Base-by-base conservation (phyloP, 2,113 vertebrate genomes). In the Malaclemys terrapin region DNA sequence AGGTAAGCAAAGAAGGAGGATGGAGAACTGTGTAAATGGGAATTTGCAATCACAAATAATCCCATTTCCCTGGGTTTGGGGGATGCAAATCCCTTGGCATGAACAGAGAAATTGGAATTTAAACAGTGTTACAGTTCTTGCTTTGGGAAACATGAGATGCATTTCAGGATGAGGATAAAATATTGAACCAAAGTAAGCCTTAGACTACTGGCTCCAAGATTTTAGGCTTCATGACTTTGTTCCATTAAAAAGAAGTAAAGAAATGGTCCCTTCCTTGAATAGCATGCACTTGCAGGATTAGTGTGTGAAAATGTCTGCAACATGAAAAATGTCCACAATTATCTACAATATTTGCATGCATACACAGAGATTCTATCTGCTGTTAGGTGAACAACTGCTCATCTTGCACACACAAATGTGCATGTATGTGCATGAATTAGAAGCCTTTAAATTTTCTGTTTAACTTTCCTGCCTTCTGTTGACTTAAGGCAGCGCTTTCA, bases 341-440 rank as follows among this genome's bases (percentile, higher is more conserved):
- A 3, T 50, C 8, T 11, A 6, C 35, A 17, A 1, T 2, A 5
- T 8, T 59, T 8, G 59, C 49, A 25, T 19, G 42, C 2, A 3
- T 8, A 8, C 2, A 13, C 17, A 29, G 25, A 62, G 10, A 62
- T 62, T 62, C 57, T 62, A 29, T 69, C 72, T 13, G 17, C 25
- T 52, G 14, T 14, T 8, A 7, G 56, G 52, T 2, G 85, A 85
- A 19, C 0, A 16, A 13, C 27, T 62, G 29, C 12, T 62, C 57
- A 62, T 62, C 12, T 31, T 62, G 57, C 27, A 10, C 1, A 5
- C 1, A 19, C 5, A 62, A 75, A 27, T 24, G 22, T 65, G n/a
- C 24, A 6, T 57, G 49, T 20, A 13, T 62, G 49, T 45, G 0
- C 1, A 4, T 0, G 31, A 5, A 19, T 19, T 1, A 53, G 27